phyloP scores from a whole-genome alignment of 2,113 vertebrate species.

The Pitta sordida region DNA sequence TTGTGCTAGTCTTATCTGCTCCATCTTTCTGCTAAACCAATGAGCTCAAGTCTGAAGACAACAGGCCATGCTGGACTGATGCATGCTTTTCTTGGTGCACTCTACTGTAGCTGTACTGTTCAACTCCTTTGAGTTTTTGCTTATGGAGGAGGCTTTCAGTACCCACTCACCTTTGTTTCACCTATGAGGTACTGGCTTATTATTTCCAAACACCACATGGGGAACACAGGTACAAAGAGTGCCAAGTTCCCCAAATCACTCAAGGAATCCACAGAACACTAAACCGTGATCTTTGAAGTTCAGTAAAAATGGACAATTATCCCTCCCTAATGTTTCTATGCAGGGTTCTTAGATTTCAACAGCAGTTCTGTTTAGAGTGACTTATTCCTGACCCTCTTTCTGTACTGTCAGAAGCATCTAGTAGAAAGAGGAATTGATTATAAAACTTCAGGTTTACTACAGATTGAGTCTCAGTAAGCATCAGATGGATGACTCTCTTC shows the following conservation, averaged over 20 bases:
- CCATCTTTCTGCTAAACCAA: neutral
- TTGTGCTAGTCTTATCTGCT: neutral
- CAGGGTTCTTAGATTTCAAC: neutral
- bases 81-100: neutral
- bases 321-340: fast-evolving
- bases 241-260: neutral
- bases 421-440: neutral
- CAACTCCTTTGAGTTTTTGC: too few species aligned
- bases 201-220: neutral
- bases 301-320: neutral
- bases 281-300: neutral
- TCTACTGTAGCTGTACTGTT: neutral
- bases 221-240: neutral
- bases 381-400: neutral
- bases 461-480: neutral
- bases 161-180: neutral
- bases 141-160: neutral
- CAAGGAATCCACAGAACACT: neutral
- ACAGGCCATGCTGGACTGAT: fast-evolving
- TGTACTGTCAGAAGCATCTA: neutral
- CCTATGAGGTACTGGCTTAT: neutral
- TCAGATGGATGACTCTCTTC: neutral
- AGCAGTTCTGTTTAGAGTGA: neutral
- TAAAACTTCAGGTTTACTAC: neutral
- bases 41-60: neutral